These are phyloP conservation scores for Choreutis nemorana DNA, from an alignment of 2,888 invertebrate species.

Conservation along the genomic window DNA sequence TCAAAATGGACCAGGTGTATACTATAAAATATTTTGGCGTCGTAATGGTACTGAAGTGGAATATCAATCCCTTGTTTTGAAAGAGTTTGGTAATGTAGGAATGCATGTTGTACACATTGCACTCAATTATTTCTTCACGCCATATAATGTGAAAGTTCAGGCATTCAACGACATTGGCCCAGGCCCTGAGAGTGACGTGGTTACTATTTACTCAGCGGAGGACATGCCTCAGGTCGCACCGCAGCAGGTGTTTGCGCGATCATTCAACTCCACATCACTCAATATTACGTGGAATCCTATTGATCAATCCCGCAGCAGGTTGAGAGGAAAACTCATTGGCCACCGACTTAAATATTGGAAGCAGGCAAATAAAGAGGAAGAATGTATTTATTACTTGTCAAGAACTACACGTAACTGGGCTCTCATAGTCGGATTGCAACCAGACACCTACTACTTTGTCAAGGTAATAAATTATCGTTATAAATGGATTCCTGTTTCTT, in stretches of 20 bases:
- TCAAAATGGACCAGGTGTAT: conserved; percentile 89
- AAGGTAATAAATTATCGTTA: too few relatives aligned
- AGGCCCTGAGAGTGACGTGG: conserved; percentile 82
- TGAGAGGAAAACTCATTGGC: conserved; percentile 90
- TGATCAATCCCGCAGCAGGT: conserved; percentile 80
- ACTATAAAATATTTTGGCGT: conserved; percentile 91
- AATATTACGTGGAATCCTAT: conserved; percentile 93
- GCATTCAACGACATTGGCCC: conserved; percentile 81
- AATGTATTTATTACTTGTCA: conserved; percentile 84
- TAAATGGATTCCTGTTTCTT: too few relatives aligned
- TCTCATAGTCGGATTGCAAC: conserved; percentile 90
- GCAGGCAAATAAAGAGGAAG: conserved; percentile 75
- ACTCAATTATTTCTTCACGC: conserved; percentile 77
- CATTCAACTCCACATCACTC: conserved; percentile 91
- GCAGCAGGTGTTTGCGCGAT: conserved; percentile 77
- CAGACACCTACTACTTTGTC: conserved; percentile 92
- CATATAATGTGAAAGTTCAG: conserved; percentile 88
- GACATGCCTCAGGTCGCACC: conserved; percentile 94
- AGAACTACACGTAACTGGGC: conserved; percentile 86
- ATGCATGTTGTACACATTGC: conserved; percentile 81
- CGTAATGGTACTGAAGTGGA: conserved; percentile 75
- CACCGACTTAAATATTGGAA: conserved; percentile 95
- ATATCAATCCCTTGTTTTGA: conserved; percentile 76
- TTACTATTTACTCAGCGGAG: conserved; percentile 84
- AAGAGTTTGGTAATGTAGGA: conserved; percentile 78